Base-by-base conservation (phyloP, 2,888 invertebrate genomes). In the Nasonia oneida region DNA sequence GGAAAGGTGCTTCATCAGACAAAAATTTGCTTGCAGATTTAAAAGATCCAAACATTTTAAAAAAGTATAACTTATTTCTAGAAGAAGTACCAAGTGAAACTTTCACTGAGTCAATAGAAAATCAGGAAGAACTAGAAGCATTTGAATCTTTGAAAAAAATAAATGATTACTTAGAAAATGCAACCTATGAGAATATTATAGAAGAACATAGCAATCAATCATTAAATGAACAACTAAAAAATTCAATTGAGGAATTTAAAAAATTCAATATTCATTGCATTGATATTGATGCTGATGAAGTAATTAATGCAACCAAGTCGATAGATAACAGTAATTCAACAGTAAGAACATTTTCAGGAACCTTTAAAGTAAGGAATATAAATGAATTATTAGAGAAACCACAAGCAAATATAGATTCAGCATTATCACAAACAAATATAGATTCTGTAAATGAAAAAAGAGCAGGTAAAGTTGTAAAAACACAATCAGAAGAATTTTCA, bases 321-420 rank as follows among this genome's bases (percentile, higher is more conserved):
- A 42, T 1, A 61, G 67, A 67, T 33, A 67, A 67, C 33, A 67
- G 2, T 67, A 79, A 74, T 33, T 53, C 67, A 50, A 50, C 14
- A 14, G 47, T 23, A 10, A 74, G 33, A 33, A 33, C 8, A n/a
- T 53, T 14, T 47, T 23, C 6, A 64, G 33, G 50, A 50, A 29
- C 2, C 10, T 61, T 84, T n/a, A 84, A 80, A 80, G 39, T 80
- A 5, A 67, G 84, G 15, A 37, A 84, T 29, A 77, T 81, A 39
- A 82, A 85, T 23, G 77, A 85, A 53, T 57, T 81, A 18, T 74
- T 78, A 37, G 50, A 78, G 37, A 81, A 85, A 6, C 80, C 79
- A 50, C 29, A 61, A 39, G 37, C 61, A 1, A 29, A 29, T 29
- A 29, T 29, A 29, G 29, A 29, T 29, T 29, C 29, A 29, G 29